phyloP scores from a whole-genome alignment of 1,140 invertebrate genomes.

The Octopus sinensis region DNA sequence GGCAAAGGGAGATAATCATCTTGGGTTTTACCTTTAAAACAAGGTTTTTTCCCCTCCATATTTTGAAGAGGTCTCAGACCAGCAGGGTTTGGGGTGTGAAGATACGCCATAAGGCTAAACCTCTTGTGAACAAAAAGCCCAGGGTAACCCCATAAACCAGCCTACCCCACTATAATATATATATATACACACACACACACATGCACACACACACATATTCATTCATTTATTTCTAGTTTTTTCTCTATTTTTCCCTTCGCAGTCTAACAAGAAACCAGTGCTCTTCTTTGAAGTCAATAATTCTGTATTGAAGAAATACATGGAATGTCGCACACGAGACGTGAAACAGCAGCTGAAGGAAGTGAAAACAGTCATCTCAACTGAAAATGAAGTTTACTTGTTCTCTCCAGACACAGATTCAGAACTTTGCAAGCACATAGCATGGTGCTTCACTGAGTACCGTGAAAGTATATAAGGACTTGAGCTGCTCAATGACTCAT shows the following conservation, averaged over 20 bases:
- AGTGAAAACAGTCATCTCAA: neutral
- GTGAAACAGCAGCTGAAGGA: neutral
- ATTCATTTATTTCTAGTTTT: neutral
- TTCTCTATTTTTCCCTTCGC: neutral
- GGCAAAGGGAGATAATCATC: too few species aligned
- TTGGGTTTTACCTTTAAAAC: too few species aligned
- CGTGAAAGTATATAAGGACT: neutral
- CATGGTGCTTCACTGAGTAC: neutral
- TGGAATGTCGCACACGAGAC: neutral
- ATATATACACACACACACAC: too few species aligned
- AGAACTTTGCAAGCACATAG: slow-evolving; percentile 5
- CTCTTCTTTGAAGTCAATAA: slow-evolving; percentile 1
- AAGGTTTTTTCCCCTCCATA: too few species aligned
- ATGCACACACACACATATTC: too few species aligned
- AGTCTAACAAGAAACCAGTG: slow-evolving; percentile 9
- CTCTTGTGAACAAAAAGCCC: too few species aligned
- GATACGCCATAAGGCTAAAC: too few species aligned
- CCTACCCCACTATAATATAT: too few species aligned
- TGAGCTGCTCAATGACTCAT: too few species aligned
- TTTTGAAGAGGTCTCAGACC: too few species aligned
- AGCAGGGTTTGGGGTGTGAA: too few species aligned
- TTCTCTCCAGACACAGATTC: neutral
- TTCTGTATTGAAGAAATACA: neutral
- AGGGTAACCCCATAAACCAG: too few species aligned
- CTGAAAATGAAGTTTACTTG: slow-evolving; percentile 11